These are phyloP conservation scores for Porphyrio hochstetteri DNA, from an alignment of 2,113 vertebrate genomes.

Conservation along the genomic window DNA sequence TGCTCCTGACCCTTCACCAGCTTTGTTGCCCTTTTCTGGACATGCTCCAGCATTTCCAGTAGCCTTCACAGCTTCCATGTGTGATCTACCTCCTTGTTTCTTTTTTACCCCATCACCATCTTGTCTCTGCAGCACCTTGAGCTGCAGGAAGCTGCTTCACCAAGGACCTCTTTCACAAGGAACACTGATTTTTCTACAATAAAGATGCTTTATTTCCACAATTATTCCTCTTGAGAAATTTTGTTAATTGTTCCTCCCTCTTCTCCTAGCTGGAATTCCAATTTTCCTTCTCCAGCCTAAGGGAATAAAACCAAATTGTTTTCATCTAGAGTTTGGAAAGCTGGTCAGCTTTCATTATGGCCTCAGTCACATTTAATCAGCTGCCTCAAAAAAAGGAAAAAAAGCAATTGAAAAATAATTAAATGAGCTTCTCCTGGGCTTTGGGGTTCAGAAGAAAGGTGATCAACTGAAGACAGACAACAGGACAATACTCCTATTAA, in stretches of 20 bases:
- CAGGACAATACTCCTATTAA: neutral
- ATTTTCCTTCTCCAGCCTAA: neutral
- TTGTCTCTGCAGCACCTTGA: neutral
- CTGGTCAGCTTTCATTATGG: conserved; percentile 16
- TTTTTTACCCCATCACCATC: neutral
- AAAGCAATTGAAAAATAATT: conserved; percentile 36
- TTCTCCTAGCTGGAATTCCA: neutral
- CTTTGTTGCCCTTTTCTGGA: too few relatives aligned
- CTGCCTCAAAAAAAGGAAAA: neutral
- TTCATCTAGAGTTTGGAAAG: neutral
- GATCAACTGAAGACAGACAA: neutral
- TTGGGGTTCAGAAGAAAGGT: neutral
- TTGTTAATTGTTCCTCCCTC: neutral
- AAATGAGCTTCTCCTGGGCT: conserved; percentile 5
- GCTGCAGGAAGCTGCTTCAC: neutral
- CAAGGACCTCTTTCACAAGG: neutral
- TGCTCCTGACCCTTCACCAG: too few relatives aligned
- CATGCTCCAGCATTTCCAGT: too few relatives aligned
- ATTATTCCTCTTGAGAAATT: neutral
- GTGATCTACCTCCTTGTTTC: neutral
- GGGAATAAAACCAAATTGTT: neutral
- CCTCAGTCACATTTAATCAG: conserved; percentile 34
- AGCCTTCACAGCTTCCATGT: neutral
- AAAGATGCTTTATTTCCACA: conserved; percentile 11
- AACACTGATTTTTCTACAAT: neutral